Conservation (phyloP, 2,797 vertebrate genomes). For the Pantherophis alleghaniensis region DNA sequence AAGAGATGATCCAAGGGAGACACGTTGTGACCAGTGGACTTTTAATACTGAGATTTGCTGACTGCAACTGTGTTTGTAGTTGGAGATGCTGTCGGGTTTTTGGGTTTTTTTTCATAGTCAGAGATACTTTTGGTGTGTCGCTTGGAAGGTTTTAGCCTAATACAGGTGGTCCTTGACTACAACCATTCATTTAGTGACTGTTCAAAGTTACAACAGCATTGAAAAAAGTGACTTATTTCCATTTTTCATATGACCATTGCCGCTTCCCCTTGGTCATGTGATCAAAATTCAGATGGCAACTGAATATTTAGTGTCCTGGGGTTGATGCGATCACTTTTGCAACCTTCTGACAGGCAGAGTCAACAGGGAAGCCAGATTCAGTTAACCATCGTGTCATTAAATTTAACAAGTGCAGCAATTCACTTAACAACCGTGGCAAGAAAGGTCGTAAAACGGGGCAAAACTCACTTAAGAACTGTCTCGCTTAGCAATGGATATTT, state of each 20-base stretch:
- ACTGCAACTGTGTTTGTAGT: neutral
- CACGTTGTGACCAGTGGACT: neutral
- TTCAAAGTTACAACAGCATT: neutral
- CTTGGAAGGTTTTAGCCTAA: neutral
- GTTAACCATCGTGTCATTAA: neutral
- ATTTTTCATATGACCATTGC: neutral
- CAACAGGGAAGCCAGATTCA: neutral
- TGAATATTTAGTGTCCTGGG: neutral
- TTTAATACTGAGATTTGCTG: neutral
- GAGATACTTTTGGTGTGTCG: neutral
- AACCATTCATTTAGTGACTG: neutral
- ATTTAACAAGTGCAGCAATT: neutral
- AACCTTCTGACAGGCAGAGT: neutral
- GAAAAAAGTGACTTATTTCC: neutral
- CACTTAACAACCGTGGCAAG: neutral
- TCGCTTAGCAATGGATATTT: neutral
- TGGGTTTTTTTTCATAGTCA: neutral
- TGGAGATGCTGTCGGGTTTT: neutral
- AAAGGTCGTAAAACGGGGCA: neutral
- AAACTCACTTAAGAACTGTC: neutral
- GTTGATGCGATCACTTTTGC: neutral
- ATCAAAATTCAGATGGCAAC: neutral
- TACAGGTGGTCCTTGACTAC: neutral
- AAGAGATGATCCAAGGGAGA: neutral
- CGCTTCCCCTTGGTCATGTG: neutral